phyloP scores from a whole-genome alignment of 2,113 vertebrate genomes.

The Tauraco erythrolophus region DNA sequence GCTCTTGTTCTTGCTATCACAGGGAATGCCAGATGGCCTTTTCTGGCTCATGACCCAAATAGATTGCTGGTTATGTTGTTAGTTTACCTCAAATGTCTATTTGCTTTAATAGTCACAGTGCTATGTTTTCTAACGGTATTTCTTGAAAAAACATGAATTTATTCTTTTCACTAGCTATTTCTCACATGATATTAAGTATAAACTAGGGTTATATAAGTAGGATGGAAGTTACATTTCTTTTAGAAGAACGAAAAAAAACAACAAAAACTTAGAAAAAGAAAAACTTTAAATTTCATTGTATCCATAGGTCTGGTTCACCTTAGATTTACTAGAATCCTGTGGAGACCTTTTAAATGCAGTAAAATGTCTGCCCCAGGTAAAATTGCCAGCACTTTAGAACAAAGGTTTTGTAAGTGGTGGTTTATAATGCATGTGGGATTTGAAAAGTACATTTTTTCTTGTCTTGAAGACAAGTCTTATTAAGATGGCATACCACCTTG shows the following conservation, averaged over 20 bases:
- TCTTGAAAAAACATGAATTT: background rate
- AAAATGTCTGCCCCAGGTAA: slow-evolving; percentile 76
- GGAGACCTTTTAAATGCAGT: slow-evolving; percentile 76
- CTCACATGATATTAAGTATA: background rate
- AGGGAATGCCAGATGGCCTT: slow-evolving; percentile 54
- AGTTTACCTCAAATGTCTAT: slow-evolving; percentile 28
- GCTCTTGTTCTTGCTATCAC: background rate
- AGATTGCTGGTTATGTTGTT: slow-evolving; percentile 32
- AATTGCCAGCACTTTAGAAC: slow-evolving; percentile 74
- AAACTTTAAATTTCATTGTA: slow-evolving; percentile 76
- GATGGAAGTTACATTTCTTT: slow-evolving; percentile 25
- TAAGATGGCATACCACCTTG: slow-evolving; percentile 71
- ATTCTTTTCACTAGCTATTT: background rate
- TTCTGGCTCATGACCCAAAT: slow-evolving; percentile 38
- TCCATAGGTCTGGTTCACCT: slow-evolving; percentile 60
- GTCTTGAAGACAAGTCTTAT: slow-evolving; percentile 77
- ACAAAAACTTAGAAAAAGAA: slow-evolving; percentile 64
- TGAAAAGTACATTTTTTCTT: slow-evolving; percentile 77
- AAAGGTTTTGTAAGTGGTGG: slow-evolving; percentile 75
- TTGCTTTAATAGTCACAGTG: slow-evolving; percentile 19
- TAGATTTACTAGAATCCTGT: slow-evolving; percentile 67
- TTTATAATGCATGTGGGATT: slow-evolving; percentile 79
- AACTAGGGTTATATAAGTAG: background rate
- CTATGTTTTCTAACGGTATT: background rate
- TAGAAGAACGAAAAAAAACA: background rate